Evolutionary conservation across 2,113 vertebrate species (phyloP).

Genomic region (Odocoileus hemionus): DNA sequence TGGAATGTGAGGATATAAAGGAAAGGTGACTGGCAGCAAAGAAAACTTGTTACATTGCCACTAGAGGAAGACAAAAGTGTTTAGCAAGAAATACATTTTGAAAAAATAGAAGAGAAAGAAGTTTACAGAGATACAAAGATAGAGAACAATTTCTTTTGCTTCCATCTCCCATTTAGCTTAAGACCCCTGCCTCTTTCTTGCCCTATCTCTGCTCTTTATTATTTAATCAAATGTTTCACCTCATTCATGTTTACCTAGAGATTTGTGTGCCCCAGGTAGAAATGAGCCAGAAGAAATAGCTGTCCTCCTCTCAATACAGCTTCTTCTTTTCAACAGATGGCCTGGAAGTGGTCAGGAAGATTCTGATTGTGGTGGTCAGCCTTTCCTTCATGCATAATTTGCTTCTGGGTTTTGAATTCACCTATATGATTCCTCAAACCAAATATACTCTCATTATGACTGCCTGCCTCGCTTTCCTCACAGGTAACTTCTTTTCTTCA

Average conservation of each 20-base stretch:
- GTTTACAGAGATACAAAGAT: not conserved
- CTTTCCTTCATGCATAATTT: constrained; percentile 31
- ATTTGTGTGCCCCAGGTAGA: not conserved
- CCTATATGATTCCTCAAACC: constrained; percentile 38
- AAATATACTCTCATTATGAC: not conserved
- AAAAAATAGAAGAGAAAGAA: not conserved
- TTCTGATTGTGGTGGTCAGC: not conserved
- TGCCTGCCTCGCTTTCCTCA: constrained; percentile 6
- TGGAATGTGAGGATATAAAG: not conserved
- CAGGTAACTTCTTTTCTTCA: constrained; percentile 39
- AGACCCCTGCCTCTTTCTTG: not conserved
- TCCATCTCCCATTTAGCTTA: not conserved
- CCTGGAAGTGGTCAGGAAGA: not conserved
- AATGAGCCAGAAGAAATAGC: not conserved
- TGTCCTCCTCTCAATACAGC: not conserved
- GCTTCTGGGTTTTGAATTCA: constrained; percentile 38
- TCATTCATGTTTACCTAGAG: not conserved
- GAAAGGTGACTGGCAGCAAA: not conserved
- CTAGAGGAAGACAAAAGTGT: not conserved
- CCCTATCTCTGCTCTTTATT: not conserved
- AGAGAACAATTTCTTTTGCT: not conserved
- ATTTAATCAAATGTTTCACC: not conserved
- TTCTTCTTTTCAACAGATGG: constrained; percentile 47
- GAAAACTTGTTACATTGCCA: not conserved
- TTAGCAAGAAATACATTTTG: not conserved